Percentiles rank a stretch among this genome's conserved stretches.
phyloP scores from a whole-genome alignment of 2,113 vertebrate species.

The Neotragus moschatus region DNA sequence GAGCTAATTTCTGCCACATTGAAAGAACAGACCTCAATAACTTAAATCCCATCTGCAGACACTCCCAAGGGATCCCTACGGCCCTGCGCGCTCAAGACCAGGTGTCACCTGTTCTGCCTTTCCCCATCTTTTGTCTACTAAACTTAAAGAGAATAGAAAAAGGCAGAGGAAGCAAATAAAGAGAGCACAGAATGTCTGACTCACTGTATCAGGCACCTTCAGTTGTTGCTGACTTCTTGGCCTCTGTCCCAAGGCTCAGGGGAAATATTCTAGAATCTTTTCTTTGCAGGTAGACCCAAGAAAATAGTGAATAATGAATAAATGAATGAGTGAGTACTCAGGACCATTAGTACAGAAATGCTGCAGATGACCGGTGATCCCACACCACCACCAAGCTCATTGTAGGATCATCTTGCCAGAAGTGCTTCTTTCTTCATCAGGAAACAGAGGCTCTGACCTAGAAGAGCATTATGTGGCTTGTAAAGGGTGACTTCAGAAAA shows the following conservation, averaged over 20 bases:
- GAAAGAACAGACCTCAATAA: conserved; percentile 40
- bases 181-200: conserved; percentile 43
- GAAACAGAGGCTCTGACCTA: neutral
- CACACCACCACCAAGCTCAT: neutral
- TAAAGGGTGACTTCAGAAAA: conserved; percentile 69
- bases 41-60: conserved; percentile 59
- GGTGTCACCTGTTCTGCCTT: conserved; percentile 53
- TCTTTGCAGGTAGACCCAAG: conserved; percentile 71
- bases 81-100: neutral
- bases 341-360: conserved; percentile 64
- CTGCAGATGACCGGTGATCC: conserved; percentile 55
- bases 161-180: conserved; percentile 24
- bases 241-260: conserved; percentile 52
- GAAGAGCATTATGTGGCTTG: conserved; percentile 35
- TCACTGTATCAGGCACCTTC: conserved; percentile 51
- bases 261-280: conserved; percentile 70
- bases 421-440: neutral
- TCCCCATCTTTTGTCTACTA: conserved; percentile 66
- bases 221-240: conserved; percentile 68
- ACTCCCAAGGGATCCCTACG: neutral
- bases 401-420: too few species aligned
- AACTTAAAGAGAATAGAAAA: conserved; percentile 71
- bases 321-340: neutral
- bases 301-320: conserved; percentile 55
- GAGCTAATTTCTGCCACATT: conserved; percentile 13